A percentile compares a stretch with the other conserved stretches of the same genome.
Conservation (phyloP, 1,140 invertebrate genomes). For the Muscidifurax raptorellus region DNA sequence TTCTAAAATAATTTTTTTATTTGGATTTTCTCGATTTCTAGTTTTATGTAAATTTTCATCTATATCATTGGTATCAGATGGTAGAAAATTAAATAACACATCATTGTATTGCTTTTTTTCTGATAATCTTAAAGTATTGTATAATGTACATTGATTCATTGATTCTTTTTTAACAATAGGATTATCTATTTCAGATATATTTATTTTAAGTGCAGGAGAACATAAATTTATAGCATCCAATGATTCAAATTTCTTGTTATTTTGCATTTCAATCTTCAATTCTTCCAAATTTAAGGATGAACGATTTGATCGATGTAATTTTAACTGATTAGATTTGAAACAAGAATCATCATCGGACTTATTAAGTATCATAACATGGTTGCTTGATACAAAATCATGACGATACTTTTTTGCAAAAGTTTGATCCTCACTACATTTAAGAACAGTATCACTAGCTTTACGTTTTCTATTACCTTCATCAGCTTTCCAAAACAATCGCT, state of each 20-base stretch:
- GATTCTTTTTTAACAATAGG: slow-evolving; percentile 32
- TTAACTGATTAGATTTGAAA: slow-evolving; percentile 43
- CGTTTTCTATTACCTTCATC: slow-evolving; percentile 63
- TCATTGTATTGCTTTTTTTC: slow-evolving; percentile 68
- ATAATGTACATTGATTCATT: slow-evolving; percentile 55
- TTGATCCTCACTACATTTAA: slow-evolving; percentile 40
- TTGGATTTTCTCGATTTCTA: neutral
- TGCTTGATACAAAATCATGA: slow-evolving; percentile 35
- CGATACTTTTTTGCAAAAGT: slow-evolving; percentile 58
- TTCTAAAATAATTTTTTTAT: slow-evolving; percentile 29
- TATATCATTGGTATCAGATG: slow-evolving; percentile 55
- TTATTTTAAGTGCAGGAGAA: neutral
- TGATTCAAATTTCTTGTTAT: slow-evolving; percentile 33
- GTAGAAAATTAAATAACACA: slow-evolving; percentile 64
- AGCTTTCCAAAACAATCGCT: slow-evolving; percentile 62
- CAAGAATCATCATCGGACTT: slow-evolving; percentile 34
- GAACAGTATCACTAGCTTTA: slow-evolving; percentile 41
- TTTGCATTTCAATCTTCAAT: slow-evolving; percentile 10
- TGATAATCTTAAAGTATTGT: slow-evolving; percentile 57
- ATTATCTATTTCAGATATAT: slow-evolving; percentile 1
- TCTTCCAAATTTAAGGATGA: slow-evolving; percentile 1
- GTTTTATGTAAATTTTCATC: neutral
- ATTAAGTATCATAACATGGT: slow-evolving; percentile 25
- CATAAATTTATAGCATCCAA: neutral
- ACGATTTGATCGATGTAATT: slow-evolving; percentile 38